Evolutionary conservation across 2,888 invertebrate genomes (phyloP), one percentile per base, ranked within the genome.

Genomic region (Parnassius orleans): DNA sequence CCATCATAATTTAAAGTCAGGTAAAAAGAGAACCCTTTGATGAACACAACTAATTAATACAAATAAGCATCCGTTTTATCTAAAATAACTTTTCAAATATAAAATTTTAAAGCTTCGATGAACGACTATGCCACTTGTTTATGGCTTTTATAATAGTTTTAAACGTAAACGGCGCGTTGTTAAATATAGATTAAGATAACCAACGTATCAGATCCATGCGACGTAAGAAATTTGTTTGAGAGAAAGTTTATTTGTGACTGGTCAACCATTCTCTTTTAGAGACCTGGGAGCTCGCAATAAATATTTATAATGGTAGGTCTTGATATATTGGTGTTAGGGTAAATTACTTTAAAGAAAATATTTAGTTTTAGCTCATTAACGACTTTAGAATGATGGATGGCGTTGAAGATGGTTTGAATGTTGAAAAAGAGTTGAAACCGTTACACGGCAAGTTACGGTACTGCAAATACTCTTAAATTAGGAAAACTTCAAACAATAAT

Each of bases 91-190:
- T 78, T 76, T 78, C 75, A 68, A 70, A 75, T 78, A 77, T 85
- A 73, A 83, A 83, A 81, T 79, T 85, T 85, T 81, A 85, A 75
- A 78, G 75, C 75, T 69, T 71, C 78, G 77, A 82, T 87, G 84
- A 87, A 83, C 78, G 81, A 79, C 71, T 76, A 65, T 74, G 83
- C 72, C 81, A 80, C 74, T 81, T 80, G 77, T 88, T 87, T 87
- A 89, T 87, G 73, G 72, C 66, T 81, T 79, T 86, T 84, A 82
- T 86, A 87, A 87, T 84, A 77, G 73, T 76, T 78, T 78, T 70
- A 69, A 86, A 86, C 86, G 67, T 80, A 76, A 82, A 80, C 76
- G 74, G 72, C 73, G 69, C 72, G 74, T 71, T 53, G 70, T 72
- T 82, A 81, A 81, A 83, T 81, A 79, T 82, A 83, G 71, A 69